Evolutionary conservation across 2,888 invertebrate genomes (phyloP), one percentile per base, ranked within the genome.

Genomic region (Odontocolon sp.): DNA sequence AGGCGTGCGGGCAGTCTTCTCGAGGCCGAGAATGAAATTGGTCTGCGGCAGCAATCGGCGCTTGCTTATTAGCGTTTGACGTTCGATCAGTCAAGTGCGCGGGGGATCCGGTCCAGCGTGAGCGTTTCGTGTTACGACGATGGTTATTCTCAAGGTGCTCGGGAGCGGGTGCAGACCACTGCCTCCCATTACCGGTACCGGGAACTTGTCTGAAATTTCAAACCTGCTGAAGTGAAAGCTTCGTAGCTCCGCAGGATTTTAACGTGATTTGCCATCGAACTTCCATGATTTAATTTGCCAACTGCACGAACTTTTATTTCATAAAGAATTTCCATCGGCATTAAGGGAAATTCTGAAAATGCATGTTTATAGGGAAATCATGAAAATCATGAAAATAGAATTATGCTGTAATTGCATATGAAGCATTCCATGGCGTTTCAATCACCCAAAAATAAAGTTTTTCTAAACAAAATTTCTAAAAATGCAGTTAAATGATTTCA

Each of bases 51-150:
- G 84, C 83, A 83, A 86, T 88, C 87, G 86, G 87, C 84, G 85
- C 85, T 88, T 86, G 87, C 87, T 88, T 89, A 89, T 88, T 89
- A 89, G 86, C 85, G 86, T 89, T 89, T 89, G 89, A 88, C 88
- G 88, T 87, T 89, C 89, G 88, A 88, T 88, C 85, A 88, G 87
- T 88, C 88, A 88, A 88, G 84, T 83, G 82, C 82, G 81, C 83
- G 80, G 79, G 81, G 80, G 81, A 81, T 85, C 81, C 81, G 80
- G 81, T 81, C 57, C 64, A 47, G 50, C 57, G 59, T 31, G 56
- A 67, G 67, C 31, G 45, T 57, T 57, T 23, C 57, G 56, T 66
- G 70, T 45, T 56, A 40, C 23, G 47, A 11, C 59, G 50, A 59
- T 69, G 56, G 36, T 69, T 68, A 68, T 56, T 68, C 67, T 57